phyloP scores from a whole-genome alignment of 2,113 vertebrate genomes.

The Odocoileus hemionus region DNA sequence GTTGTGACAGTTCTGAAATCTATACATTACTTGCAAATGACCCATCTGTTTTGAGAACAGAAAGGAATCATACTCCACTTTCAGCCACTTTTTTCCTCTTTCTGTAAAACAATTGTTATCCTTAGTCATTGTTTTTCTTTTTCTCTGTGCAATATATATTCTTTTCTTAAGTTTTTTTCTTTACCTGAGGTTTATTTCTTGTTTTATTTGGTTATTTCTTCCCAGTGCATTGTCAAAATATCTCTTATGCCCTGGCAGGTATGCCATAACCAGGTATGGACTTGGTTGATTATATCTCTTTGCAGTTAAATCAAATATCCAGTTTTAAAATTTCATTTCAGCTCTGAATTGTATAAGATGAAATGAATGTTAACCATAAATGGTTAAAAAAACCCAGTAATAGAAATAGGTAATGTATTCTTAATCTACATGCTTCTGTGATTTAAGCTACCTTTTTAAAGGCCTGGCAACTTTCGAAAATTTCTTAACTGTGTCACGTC shows the following conservation, averaged over 20 bases:
- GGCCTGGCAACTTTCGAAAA: neutral
- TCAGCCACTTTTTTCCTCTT: neutral
- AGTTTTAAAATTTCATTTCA: slow-evolving; percentile 16
- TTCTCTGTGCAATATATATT: neutral
- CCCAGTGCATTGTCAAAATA: neutral
- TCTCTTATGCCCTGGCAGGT: neutral
- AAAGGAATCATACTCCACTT: neutral
- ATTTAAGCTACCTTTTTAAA: neutral
- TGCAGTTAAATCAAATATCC: neutral
- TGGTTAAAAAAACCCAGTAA: neutral
- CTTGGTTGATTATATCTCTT: neutral
- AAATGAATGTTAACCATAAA: neutral
- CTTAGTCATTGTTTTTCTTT: neutral
- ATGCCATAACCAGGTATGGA: neutral
- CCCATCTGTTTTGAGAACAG: neutral
- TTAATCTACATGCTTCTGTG: neutral
- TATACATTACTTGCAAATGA: neutral
- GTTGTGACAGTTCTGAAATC: neutral
- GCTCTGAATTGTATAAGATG: neutral
- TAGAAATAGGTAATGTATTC: neutral
- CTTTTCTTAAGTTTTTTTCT: neutral
- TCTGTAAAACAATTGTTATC: neutral
- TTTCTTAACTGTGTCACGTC: neutral
- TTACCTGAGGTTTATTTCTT: neutral
- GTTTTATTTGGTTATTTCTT: neutral